Evolutionary conservation across 2,113 vertebrate genomes (phyloP).

Genomic region (Colius striatus): DNA sequence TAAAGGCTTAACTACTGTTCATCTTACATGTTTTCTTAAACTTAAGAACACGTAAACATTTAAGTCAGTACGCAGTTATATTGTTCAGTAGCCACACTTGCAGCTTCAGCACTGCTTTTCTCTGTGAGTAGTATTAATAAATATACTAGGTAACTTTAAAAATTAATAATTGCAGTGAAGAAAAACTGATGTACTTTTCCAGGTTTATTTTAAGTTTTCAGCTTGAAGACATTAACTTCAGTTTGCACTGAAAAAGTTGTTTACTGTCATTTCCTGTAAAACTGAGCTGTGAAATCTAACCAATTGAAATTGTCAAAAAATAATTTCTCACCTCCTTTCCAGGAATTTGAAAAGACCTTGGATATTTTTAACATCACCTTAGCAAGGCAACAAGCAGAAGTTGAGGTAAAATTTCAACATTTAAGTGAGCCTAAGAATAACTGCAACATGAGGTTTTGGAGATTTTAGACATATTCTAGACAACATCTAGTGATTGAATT

Average conservation of each 20-base stretch:
- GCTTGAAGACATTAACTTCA: neutral
- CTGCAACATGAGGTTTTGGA: neutral
- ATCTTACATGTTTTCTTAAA: neutral
- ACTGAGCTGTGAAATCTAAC: neutral
- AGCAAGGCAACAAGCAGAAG: constrained; percentile 94
- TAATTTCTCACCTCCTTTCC: constrained; percentile 33
- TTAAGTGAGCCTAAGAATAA: neutral
- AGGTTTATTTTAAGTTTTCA: neutral
- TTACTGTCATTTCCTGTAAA: neutral
- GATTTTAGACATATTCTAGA: neutral
- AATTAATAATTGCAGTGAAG: neutral
- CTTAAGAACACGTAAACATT: neutral
- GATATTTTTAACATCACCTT: constrained; percentile 98
- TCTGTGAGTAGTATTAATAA: neutral
- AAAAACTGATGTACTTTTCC: neutral
- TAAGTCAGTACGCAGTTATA: neutral
- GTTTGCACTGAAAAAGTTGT: neutral
- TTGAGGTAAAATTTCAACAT: constrained; percentile 85
- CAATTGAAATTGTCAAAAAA: neutral
- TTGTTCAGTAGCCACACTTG: neutral
- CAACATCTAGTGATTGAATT: neutral
- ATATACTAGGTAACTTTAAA: neutral
- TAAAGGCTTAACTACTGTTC: neutral
- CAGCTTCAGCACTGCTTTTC: neutral
- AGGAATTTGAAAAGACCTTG: constrained; percentile 88